Conservation (phyloP, 1,140 invertebrate species). For the Diabrotica virgifera region DNA sequence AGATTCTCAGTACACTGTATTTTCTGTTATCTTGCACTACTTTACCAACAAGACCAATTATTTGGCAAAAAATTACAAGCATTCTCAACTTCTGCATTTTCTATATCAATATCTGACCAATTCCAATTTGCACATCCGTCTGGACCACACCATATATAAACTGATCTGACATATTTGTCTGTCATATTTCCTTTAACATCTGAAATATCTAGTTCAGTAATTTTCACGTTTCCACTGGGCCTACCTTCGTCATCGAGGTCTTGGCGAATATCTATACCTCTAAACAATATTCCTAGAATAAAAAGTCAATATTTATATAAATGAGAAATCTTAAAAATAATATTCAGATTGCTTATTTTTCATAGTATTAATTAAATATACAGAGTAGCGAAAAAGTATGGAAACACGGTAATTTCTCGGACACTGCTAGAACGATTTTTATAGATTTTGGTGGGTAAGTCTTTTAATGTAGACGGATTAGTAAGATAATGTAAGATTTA, state of each 20-base stretch:
- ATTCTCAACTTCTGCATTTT: background rate
- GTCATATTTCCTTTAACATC: background rate
- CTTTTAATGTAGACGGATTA: too few relatives aligned
- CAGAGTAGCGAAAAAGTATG: too few relatives aligned
- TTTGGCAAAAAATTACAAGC: background rate
- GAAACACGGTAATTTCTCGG: too few relatives aligned
- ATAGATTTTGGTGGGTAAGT: too few relatives aligned
- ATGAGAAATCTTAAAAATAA: too few relatives aligned
- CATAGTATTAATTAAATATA: too few relatives aligned
- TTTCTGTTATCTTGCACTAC: too few relatives aligned
- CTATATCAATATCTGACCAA: background rate
- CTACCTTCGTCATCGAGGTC: background rate
- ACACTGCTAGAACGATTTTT: too few relatives aligned
- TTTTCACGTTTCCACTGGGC: background rate
- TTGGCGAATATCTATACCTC: background rate
- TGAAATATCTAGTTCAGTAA: background rate
- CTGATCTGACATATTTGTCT: background rate
- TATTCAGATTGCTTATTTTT: too few relatives aligned
- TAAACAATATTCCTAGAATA: background rate
- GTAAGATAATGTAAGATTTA: too few relatives aligned
- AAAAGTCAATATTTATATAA: too few relatives aligned
- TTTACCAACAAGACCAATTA: background rate
- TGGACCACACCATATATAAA: background rate
- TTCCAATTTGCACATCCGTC: background rate
- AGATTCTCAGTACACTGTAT: too few relatives aligned